phyloP scores from a whole-genome alignment of 2,113 vertebrate genomes.

The Meles meles region DNA sequence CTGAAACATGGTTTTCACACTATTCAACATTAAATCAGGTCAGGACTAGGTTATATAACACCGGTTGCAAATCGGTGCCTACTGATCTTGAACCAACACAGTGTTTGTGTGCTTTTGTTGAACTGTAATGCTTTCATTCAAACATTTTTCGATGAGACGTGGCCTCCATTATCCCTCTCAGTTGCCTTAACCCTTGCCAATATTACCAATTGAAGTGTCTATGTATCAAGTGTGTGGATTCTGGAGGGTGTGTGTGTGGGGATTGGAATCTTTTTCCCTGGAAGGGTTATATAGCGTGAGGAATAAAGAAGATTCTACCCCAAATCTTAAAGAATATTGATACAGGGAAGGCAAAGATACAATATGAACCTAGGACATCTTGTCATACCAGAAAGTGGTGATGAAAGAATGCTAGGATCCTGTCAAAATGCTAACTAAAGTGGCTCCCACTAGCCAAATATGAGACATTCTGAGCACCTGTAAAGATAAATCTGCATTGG shows the following conservation, averaged over 20 bases:
- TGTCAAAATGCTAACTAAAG: background rate
- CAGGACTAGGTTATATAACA: background rate
- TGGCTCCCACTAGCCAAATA: background rate
- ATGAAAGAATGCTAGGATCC: background rate
- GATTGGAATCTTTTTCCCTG: background rate
- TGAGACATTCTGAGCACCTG: background rate
- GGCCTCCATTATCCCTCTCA: background rate
- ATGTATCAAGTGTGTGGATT: background rate
- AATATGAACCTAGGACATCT: background rate
- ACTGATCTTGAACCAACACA: background rate
- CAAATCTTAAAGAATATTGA: background rate
- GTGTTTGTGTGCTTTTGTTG: background rate
- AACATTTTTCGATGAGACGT: background rate
- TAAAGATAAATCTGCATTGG: background rate
- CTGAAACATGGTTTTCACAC: background rate
- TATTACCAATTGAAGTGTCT: background rate
- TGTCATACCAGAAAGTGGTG: background rate
- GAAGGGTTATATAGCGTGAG: background rate
- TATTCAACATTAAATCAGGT: background rate
- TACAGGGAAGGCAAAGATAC: background rate
- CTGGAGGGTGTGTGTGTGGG: background rate
- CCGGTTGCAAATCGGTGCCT: background rate
- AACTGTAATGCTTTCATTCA: background rate
- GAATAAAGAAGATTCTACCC: background rate
- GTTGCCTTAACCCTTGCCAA: background rate